phyloP scores from a whole-genome alignment of 2,797 vertebrate species.

The Melanotaenia pygmaea region DNA sequence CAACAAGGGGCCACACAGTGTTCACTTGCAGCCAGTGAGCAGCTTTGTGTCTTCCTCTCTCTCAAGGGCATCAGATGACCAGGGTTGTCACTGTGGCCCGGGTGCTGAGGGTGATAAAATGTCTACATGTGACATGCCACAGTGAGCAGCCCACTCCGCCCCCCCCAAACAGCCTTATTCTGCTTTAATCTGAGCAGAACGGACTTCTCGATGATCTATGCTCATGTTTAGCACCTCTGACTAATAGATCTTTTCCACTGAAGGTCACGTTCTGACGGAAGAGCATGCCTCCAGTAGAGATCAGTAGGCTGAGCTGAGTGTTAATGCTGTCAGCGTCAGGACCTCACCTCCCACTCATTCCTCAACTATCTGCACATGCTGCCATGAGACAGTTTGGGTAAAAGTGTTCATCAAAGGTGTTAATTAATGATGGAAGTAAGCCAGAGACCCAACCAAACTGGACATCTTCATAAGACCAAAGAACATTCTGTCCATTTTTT shows the following conservation, averaged over 20 bases:
- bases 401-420: conserved; percentile 25
- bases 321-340: conserved; percentile 30
- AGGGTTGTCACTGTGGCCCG: conserved; percentile 44
- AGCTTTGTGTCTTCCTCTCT: conserved; percentile 43
- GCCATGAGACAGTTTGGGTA: conserved; percentile 23
- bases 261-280: conserved; percentile 66
- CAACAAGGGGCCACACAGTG: conserved; percentile 23
- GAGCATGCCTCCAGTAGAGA: conserved; percentile 44
- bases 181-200: conserved; percentile 44
- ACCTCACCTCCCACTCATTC: conserved; percentile 48
- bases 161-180: conserved; percentile 8
- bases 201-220: conserved; percentile 45
- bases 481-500: neutral
- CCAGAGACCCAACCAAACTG: neutral
- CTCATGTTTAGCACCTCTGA: conserved; percentile 57
- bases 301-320: conserved; percentile 41
- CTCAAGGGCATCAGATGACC: conserved; percentile 73
- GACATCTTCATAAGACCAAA: neutral
- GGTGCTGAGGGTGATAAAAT: conserved; percentile 58
- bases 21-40: conserved; percentile 53
- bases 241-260: conserved; percentile 56
- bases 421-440: conserved; percentile 13
- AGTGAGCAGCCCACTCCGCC: conserved; percentile 10
- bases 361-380: conserved; percentile 36
- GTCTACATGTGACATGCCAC: conserved; percentile 53